Percentiles rank a stretch among this genome's conserved stretches.
These are phyloP conservation scores for Notocelia uddmanniana DNA, from an alignment of 2,888 invertebrate genomes.

Conservation along the genomic window DNA sequence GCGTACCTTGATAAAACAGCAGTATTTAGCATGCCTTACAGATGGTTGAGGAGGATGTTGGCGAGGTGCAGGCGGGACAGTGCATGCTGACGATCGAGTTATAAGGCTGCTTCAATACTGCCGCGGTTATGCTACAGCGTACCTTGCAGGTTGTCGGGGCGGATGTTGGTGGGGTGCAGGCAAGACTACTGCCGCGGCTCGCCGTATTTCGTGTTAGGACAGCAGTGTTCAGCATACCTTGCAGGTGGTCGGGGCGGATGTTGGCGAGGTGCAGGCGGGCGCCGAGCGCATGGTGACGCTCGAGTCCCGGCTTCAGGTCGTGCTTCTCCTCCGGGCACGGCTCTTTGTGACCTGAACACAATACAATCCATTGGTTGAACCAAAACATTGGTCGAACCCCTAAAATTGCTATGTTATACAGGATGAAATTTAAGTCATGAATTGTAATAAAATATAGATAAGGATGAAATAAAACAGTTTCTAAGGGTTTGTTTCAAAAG, in stretches of 20 bases:
- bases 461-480: too few relatives aligned
- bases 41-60: slow-evolving; percentile 73
- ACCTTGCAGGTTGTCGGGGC: too few relatives aligned
- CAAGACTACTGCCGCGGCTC: background rate
- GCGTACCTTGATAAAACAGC: too few relatives aligned
- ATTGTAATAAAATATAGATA: too few relatives aligned
- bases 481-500: too few relatives aligned
- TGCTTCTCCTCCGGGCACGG: slow-evolving; percentile 89
- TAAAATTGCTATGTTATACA: too few relatives aligned
- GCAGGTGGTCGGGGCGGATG: slow-evolving; percentile 76
- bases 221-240: slow-evolving; percentile 60
- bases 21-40: too few relatives aligned
- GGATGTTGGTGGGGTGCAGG: too few relatives aligned
- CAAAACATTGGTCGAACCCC: background rate
- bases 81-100: background rate
- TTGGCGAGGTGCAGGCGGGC: slow-evolving; percentile 75
- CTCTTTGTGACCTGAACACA: slow-evolving; percentile 89
- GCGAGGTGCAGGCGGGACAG: slow-evolving; percentile 64
- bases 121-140: background rate
- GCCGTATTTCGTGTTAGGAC: background rate
- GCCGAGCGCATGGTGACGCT: slow-evolving; percentile 79
- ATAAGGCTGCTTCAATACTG: background rate
- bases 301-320: slow-evolving; percentile 82
- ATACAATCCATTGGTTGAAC: background rate
- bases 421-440: too few relatives aligned